Conservation (phyloP, 2,888 invertebrate species). For the Cylindroiulus punctatus region DNA sequence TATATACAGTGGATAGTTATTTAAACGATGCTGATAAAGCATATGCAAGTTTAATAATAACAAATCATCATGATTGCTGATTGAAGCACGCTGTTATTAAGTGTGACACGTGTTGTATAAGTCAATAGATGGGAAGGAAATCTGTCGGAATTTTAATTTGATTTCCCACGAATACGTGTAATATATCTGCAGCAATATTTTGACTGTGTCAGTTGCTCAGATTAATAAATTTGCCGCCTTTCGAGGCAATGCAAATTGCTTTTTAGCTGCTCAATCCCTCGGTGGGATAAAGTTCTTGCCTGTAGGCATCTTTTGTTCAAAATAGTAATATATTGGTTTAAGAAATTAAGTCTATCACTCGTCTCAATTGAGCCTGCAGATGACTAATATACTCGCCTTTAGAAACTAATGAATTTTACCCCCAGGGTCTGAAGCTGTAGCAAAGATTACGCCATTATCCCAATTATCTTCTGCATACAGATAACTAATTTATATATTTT, state of each 20-base stretch:
- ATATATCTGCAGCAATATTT: slow-evolving; percentile 1
- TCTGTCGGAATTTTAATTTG: background rate
- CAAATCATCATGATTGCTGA: too few relatives aligned
- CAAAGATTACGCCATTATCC: background rate
- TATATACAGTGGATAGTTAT: background rate
- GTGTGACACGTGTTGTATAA: too few relatives aligned
- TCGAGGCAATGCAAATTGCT: background rate
- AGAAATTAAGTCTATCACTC: slow-evolving; percentile 26
- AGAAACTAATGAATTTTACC: slow-evolving; percentile 23
- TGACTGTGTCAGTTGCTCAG: background rate
- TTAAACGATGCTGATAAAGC: background rate
- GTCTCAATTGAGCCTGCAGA: slow-evolving; percentile 1
- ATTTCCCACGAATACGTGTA: background rate
- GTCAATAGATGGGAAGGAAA: too few relatives aligned
- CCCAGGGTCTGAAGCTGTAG: background rate
- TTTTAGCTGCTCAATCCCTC: background rate
- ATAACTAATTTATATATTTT: slow-evolving; percentile 23
- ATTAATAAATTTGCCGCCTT: background rate
- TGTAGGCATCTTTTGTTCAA: background rate
- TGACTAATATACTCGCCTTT: background rate
- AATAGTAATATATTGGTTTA: slow-evolving; percentile 1
- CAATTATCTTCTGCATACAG: slow-evolving; percentile 29
- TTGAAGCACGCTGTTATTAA: too few relatives aligned
- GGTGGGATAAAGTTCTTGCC: background rate
- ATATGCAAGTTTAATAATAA: too few relatives aligned